Evolutionary conservation across 35 echinoderm and acorn worm genomes (phyloP).

Genomic region (Stichopus chloronotus): DNA sequence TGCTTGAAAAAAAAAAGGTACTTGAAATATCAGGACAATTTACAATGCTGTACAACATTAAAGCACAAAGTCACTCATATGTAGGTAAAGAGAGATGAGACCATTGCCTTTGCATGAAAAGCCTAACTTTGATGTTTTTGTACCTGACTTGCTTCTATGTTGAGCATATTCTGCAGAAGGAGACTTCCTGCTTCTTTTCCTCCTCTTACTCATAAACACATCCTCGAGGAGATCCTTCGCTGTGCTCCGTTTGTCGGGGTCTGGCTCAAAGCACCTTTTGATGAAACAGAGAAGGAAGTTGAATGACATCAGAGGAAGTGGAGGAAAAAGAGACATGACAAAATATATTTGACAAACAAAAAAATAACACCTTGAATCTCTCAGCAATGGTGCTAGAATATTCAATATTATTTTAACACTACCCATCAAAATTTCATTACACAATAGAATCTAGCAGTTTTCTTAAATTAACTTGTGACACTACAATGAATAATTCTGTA

Average conservation of each 20-base stretch:
- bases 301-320: background rate
- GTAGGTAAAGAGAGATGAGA: no score
- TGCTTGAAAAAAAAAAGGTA: no score
- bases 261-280: slow-evolving; percentile 93
- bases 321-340: background rate
- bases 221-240: slow-evolving; percentile 80
- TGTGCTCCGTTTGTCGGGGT: slow-evolving; percentile 85
- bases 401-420: no score
- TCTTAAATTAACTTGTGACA: no score
- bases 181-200: slow-evolving; percentile 54
- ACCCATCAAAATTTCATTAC: no score
- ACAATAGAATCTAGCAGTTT: no score
- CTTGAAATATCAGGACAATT: no score
- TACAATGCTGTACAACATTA: no score
- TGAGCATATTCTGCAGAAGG: slow-evolving; percentile 49
- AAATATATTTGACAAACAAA: background rate
- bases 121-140: background rate
- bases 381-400: no score
- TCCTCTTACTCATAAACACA: slow-evolving; percentile 71
- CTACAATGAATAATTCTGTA: no score
- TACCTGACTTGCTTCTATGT: background rate
- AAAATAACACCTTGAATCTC: background rate
- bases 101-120: no score
- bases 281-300: slow-evolving; percentile 32
- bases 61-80: no score